Base-by-base conservation (phyloP, 2,113 vertebrate genomes). In the Notothenia rossii region DNA sequence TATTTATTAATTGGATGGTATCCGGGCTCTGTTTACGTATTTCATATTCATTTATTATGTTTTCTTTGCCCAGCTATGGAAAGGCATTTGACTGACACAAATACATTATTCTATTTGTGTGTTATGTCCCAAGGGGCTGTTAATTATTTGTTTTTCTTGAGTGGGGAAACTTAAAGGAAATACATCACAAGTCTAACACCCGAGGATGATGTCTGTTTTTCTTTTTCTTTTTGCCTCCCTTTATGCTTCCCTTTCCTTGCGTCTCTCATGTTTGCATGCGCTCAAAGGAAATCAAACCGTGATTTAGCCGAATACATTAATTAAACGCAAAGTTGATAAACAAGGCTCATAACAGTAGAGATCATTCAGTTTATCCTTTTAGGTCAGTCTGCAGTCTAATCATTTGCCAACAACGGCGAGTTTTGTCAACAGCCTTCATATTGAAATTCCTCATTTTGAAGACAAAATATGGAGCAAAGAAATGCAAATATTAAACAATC, bases 101-200 rank as follows among this genome's bases (percentile, higher is more conserved):
- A 94, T 93, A 86, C 86, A 93, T 91, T 92, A 93, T 91, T 94
- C 90, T 89, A 91, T 93, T 92, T 93, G 85, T 91, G 88, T 88
- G 85, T 87, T 90, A 86, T 88, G 79, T 92, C 88, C 81, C 85
- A 66, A 10, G 79, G 88, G 91, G 60, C 77, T 85, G 75, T 90
- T 93, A 93, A 79, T 93, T 92, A 90, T 94, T 91, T 89, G 86
- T 90, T 89, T 89, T 93, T 89, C 85, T 90, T 87, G 83, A 92
- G 79, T 89, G 76, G 58, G 40, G 72, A 75, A 86, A 88, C 88
- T 91, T 93, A 88, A 88, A 91, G 86, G 67, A 91, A 91, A 89
- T 84, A 74, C 89, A 90, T 91, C 85, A 87, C 81, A 90, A 86
- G 82, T 86, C 65, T 51, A 83, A 88, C 87, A 83, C 73, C 83